Percentiles rank a stretch among this genome's conserved stretches.
phyloP scores from a whole-genome alignment of 2,888 invertebrate species.

The Eupsilia transversa region DNA sequence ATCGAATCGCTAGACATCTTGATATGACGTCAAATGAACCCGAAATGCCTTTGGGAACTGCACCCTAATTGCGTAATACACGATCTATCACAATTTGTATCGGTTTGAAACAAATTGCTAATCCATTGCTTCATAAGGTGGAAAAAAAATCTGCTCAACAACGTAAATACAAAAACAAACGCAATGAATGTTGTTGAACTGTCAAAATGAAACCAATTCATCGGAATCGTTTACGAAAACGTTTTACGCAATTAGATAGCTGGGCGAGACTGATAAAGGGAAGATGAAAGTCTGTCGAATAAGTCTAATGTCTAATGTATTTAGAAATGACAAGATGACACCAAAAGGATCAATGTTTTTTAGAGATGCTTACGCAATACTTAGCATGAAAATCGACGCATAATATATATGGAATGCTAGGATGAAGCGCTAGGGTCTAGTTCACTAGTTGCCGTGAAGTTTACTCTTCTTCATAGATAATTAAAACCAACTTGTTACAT shows the following conservation, averaged over 20 bases:
- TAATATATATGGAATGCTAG: neutral
- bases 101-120: too few species aligned
- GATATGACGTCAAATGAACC: conserved; percentile 18
- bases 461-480: conserved; percentile 2
- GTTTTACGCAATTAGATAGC: too few species aligned
- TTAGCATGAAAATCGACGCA: neutral
- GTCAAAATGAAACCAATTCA: too few species aligned
- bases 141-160: too few species aligned
- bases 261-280: neutral
- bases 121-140: too few species aligned
- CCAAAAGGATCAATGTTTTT: neutral
- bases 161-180: too few species aligned
- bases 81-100: too few species aligned
- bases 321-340: neutral
- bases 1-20: conserved; percentile 36
- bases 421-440: neutral
- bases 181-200: too few species aligned
- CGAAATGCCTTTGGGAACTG: neutral
- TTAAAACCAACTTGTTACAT: neutral
- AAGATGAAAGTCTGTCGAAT: neutral
- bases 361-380: neutral
- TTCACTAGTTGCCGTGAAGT: too few species aligned
- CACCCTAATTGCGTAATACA: too few species aligned
- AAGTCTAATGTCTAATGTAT: neutral
- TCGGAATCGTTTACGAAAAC: too few species aligned